Evolutionary conservation across 2,797 vertebrate species (phyloP), one percentile per base, ranked within the genome.

Genomic region (Synanceia verrucosa): DNA sequence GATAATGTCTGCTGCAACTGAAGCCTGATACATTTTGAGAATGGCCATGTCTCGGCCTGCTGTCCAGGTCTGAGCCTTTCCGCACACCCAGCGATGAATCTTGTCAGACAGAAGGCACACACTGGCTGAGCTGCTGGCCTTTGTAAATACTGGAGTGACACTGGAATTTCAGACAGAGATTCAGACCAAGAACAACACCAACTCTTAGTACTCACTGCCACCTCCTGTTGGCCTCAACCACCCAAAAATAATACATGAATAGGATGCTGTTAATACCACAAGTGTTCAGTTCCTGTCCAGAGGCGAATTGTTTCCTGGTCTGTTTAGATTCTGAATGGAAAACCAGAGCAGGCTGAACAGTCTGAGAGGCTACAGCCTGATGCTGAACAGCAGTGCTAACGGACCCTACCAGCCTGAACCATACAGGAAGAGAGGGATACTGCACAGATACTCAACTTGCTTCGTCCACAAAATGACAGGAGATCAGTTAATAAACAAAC

Each of bases 101-200:
- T 63, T 66, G 57, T 86, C 72, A 86, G 67, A 79, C 79, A 76
- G 50, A 72, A 56, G 50, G 60, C 63, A 60, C 63, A 60, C 50
- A 64, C 31, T 13, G 43, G 53, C 58, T 26, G 71, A 72, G 60
- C 63, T 1, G 12, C n/a, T 60, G 67, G 76, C 31, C 53, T 87
- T 68, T 78, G 64, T 81, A 85, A 91, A 89, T 73, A 85, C 73
- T 65, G 66, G 67, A 74, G 68, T 73, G 75, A 65, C 73, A 74
- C 48, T 65, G 85, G 83, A 83, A 90, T 90, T 77, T 84, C 76
- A 84, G 84, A 84, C 80, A 58, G 74, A 78, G 24, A 41, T 66
- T 80, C 14, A 65, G 66, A 86, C 84, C 90, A 86, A 86, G 79
- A 89, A 66, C 71, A 85, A 76, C 81, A 78, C 23, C 11, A 16